A percentile compares a stretch with the other conserved stretches of the same genome.
These are phyloP conservation scores for Sebastiscus tertius DNA, from an alignment of 2,797 vertebrate genomes.

Conservation along the genomic window DNA sequence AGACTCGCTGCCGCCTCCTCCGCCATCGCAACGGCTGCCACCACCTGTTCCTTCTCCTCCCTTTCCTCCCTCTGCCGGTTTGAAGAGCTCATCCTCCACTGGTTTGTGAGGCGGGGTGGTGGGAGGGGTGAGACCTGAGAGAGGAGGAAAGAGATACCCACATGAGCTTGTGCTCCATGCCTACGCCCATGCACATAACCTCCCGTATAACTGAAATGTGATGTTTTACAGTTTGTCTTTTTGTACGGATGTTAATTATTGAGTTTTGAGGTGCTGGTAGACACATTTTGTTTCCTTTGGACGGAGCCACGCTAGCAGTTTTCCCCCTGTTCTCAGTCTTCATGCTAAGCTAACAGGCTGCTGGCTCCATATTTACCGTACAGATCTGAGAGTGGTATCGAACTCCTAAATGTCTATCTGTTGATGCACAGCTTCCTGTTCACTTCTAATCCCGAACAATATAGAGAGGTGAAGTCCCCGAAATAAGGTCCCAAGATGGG, in stretches of 20 bases:
- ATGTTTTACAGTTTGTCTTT: neutral
- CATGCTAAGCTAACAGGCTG: neutral
- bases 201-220: too few relatives aligned
- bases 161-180: neutral
- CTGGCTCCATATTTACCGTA: neutral
- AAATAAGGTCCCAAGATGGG: too few relatives aligned
- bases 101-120: slow-evolving; percentile 98
- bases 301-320: neutral
- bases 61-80: slow-evolving; percentile 86
- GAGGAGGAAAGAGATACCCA: neutral
- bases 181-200: neutral
- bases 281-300: neutral
- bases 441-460: too few relatives aligned
- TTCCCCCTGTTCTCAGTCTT: neutral
- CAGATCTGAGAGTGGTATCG: neutral
- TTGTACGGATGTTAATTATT: too few relatives aligned
- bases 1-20: slow-evolving; percentile 22
- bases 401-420: neutral
- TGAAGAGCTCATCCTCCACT: slow-evolving; percentile 94
- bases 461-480: too few relatives aligned
- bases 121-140: slow-evolving; percentile 95
- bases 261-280: neutral
- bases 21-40: neutral
- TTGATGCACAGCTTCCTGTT: too few relatives aligned
- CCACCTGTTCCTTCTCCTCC: slow-evolving; percentile 58